phyloP scores from a whole-genome alignment of 2,113 vertebrate species.

The Hippoglossus stenolepis region DNA sequence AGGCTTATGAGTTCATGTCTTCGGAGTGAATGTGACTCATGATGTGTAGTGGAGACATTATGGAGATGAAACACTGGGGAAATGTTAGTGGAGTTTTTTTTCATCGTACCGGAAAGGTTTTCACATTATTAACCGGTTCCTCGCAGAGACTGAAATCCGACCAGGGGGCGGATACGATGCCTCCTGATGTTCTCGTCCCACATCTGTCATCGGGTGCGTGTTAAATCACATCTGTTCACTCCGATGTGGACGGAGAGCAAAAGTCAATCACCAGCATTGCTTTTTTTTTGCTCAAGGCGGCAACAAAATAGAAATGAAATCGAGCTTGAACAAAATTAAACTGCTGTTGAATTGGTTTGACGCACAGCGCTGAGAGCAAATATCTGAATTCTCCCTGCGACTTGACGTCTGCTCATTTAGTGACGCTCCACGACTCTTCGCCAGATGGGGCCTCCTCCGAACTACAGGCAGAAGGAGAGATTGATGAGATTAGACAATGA shows the following conservation, averaged over 20 bases:
- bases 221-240: neutral
- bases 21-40: conserved; percentile 50
- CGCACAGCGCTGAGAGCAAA: conserved; percentile 46
- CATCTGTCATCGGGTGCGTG: neutral
- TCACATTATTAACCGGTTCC: no score
- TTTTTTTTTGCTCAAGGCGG: conserved; percentile 28
- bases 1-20: conserved; percentile 49
- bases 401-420: conserved; percentile 43
- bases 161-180: neutral
- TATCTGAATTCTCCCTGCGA: conserved; percentile 39
- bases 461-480: neutral
- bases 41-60: conserved; percentile 34
- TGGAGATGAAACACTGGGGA: conserved; percentile 28
- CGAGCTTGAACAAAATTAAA: conserved; percentile 45
- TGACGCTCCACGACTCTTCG: conserved; percentile 1
- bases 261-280: conserved; percentile 8
- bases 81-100: neutral
- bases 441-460: conserved; percentile 45
- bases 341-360: conserved; percentile 8
- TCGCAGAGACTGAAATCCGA: no score
- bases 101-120: no score
- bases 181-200: neutral
- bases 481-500: neutral
- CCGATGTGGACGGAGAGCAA: conserved; percentile 1
- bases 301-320: conserved; percentile 26